A percentile compares a stretch with the other conserved stretches of the same genome.
Evolutionary conservation across 2,113 vertebrate genomes (phyloP).

Genomic region (Spea multiplicata): DNA sequence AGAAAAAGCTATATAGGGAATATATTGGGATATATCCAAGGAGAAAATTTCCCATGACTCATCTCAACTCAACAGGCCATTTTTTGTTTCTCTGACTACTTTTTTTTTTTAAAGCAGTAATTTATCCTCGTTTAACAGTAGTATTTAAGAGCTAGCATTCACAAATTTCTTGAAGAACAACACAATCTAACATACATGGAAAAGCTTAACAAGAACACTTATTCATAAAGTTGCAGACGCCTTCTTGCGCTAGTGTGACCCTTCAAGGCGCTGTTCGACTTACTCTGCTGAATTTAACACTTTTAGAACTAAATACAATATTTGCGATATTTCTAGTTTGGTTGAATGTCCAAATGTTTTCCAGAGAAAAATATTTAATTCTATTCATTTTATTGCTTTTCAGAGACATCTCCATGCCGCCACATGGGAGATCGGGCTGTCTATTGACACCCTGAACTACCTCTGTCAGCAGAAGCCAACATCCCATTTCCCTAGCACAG

Average conservation of each 20-base stretch:
- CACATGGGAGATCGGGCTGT: no score
- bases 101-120: slow-evolving; percentile 20
- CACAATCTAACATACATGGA: slow-evolving; percentile 30
- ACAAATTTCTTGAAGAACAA: slow-evolving; percentile 25
- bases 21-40: slow-evolving; percentile 39
- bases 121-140: slow-evolving; percentile 45
- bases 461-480: no score
- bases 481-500: neutral
- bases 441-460: no score
- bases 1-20: slow-evolving; percentile 40
- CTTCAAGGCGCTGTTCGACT: no score
- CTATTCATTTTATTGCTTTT: no score
- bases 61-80: slow-evolving; percentile 41
- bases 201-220: slow-evolving; percentile 30
- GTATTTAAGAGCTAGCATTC: slow-evolving; percentile 28
- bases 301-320: no score
- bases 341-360: no score
- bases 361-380: no score
- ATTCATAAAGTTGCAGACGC: slow-evolving; percentile 27
- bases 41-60: slow-evolving; percentile 40
- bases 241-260: neutral
- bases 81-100: slow-evolving; percentile 22
- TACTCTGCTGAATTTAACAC: no score
- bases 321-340: no score
- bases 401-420: no score